phyloP scores from a whole-genome alignment of 2,888 invertebrate genomes.

The Morpho achilles region DNA sequence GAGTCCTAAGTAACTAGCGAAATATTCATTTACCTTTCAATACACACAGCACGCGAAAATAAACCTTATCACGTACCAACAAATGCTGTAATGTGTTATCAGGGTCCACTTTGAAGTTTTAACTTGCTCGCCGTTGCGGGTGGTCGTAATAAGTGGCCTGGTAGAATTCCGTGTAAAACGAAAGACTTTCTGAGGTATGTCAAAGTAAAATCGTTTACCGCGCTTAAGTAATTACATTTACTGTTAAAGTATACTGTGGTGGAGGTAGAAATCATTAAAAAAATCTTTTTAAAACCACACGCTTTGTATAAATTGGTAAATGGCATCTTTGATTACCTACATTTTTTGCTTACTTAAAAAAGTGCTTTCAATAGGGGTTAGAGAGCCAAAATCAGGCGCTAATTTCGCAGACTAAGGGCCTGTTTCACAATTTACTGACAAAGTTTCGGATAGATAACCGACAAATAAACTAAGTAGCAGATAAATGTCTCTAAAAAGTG shows the following conservation, averaged over 20 bases:
- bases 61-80: background rate
- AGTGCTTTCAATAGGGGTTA: too few species aligned
- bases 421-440: too few species aligned
- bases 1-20: conserved; percentile 3
- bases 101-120: background rate
- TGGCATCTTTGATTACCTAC: too few species aligned
- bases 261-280: too few species aligned
- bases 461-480: too few species aligned
- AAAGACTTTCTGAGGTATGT: background rate
- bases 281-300: too few species aligned
- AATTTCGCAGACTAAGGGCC: too few species aligned
- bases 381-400: too few species aligned
- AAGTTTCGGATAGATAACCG: too few species aligned
- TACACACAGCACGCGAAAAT: background rate
- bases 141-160: conserved; percentile 9
- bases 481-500: too few species aligned
- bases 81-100: background rate
- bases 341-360: too few species aligned
- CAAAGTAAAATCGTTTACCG: background rate
- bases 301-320: too few species aligned
- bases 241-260: background rate
- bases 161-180: background rate
- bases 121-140: conserved; percentile 7
- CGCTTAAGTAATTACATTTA: conserved; percentile 4
- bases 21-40: conserved; percentile 11